Evolutionary conservation across 2,113 vertebrate genomes (phyloP).

Genomic region (Mobula birostris): DNA sequence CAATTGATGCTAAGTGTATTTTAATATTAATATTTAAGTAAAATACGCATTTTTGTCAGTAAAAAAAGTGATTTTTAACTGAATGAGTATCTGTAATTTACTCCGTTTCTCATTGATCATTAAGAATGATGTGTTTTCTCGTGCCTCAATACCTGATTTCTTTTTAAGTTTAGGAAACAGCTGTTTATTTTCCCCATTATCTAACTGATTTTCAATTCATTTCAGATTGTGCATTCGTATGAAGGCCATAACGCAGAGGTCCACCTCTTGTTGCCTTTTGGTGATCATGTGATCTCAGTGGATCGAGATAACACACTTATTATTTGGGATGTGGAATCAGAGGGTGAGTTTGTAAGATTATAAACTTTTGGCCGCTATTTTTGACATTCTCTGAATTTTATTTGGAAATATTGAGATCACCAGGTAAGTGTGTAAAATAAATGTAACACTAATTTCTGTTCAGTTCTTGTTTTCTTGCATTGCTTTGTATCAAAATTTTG

Average conservation of each 20-base stretch:
- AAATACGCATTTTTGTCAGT: not conserved
- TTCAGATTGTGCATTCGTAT: slow-evolving; percentile 79
- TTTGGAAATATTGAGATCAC: not conserved
- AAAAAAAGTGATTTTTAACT: not conserved
- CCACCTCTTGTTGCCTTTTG: slow-evolving; percentile 78
- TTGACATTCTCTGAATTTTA: not conserved
- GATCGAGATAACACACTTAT: slow-evolving; percentile 75
- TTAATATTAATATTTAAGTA: not conserved
- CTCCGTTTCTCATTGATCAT: not conserved
- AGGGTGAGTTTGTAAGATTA: slow-evolving; percentile 57
- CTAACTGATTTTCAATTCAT: slow-evolving; percentile 9
- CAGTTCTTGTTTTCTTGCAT: not conserved
- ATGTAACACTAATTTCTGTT: not conserved
- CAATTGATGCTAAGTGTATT: not conserved
- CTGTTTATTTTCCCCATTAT: not conserved
- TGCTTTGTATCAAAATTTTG: not conserved
- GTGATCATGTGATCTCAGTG: slow-evolving; percentile 84
- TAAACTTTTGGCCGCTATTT: not conserved
- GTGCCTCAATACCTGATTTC: not conserved
- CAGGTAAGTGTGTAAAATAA: not conserved
- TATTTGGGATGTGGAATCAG: slow-evolving; percentile 79
- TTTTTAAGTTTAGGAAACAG: not conserved
- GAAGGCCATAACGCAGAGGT: slow-evolving; percentile 75
- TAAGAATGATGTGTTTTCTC: not conserved
- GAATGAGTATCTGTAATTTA: not conserved